Evolutionary conservation across 2,797 vertebrate species (phyloP), one percentile per base, ranked within the genome.

Genomic region (Oreochromis mossambicus): DNA sequence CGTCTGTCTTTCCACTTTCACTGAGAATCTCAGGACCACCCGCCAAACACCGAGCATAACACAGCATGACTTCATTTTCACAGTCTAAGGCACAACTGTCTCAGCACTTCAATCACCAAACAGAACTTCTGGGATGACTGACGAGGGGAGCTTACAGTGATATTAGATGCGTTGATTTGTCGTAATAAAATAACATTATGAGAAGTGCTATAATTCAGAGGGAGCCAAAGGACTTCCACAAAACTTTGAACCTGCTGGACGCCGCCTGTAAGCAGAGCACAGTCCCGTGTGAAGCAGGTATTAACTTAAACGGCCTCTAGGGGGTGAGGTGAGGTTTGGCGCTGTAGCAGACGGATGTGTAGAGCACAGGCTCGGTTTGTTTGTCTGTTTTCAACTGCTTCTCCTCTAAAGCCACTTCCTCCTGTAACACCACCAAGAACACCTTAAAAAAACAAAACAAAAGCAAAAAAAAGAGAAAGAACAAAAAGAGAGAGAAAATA

Each of bases 1-100:
- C 48, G 77, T 80, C 55, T 46, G 76, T 82, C 83, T 88, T 90
- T 93, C 88, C 85, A 86, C 83, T 90, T 94, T 85, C 80, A 93
- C 82, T 48, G 61, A 86, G 81, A 88, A 81, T 26, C 77, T 82
- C 8, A 58, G 54, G 90, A 93, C 91, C 91, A 90, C 89, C 90
- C 58, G 52, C 41, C 56, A 86, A 66, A 91, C 66, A 80, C 76
- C 32, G 68, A 73, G 34, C 68, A 38, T 13, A 63, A 38, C 68
- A 24, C 26, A 46, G 43, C 34, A 10, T 7, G 54, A 81, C 54
- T 77, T 68, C 8, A 52, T 81, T 81, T 83, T 58, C 54, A 77
- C 26, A 52, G 26, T 29, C 70, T 24, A 24, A 55, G 50, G 29
- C 41, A 10, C n/a, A 41, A 38, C 26, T 73, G 79, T 80, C 46